Evolutionary conservation across 2,113 vertebrate genomes (phyloP).

Genomic region (Octodon degus): DNA sequence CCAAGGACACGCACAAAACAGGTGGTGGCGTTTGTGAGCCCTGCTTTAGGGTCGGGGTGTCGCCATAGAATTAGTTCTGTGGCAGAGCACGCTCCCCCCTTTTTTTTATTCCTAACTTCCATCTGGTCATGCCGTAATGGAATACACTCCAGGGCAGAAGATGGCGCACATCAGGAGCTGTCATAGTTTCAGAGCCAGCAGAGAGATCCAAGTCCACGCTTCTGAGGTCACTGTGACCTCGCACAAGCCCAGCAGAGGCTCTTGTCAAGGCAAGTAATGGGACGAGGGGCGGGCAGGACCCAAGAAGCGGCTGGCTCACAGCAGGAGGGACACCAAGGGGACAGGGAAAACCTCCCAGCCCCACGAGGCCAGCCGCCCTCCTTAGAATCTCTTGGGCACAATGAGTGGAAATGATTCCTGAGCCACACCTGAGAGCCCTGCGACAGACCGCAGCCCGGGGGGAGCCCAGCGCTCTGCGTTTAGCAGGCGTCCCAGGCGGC

Average conservation of each 20-base stretch:
- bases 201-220: neutral
- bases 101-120: neutral
- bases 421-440: neutral
- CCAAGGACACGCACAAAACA: neutral
- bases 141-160: neutral
- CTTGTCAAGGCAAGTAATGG: neutral
- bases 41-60: neutral
- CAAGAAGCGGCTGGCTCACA: neutral
- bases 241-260: neutral
- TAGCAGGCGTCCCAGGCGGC: neutral
- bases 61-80: neutral
- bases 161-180: neutral
- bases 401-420: neutral
- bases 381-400: neutral
- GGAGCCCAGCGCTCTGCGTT: neutral
- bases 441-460: neutral
- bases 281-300: neutral
- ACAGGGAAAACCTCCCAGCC: neutral
- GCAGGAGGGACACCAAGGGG: neutral
- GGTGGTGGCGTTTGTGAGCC: neutral
- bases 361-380: fast-evolving
- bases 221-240: conserved; percentile 23
- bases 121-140: neutral
- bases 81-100: neutral
- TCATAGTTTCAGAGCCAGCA: neutral